Evolutionary conservation across 2,113 vertebrate genomes (phyloP).

Genomic region (Apteryx mantelli): DNA sequence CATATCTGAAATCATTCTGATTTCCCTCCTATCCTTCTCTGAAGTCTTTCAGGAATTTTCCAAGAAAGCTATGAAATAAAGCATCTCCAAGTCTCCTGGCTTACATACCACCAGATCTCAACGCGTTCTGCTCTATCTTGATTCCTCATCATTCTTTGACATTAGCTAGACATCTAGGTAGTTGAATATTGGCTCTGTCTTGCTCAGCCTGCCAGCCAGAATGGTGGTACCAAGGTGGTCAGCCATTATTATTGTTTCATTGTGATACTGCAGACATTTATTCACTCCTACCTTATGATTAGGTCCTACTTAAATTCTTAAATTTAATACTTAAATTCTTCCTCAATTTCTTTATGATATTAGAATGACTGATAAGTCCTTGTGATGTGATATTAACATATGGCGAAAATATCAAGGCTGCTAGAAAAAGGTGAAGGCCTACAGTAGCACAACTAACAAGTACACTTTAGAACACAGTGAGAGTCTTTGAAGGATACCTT

Average conservation of each 20-base stretch:
- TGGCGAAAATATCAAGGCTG: neutral
- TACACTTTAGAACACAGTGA: neutral
- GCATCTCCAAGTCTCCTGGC: neutral
- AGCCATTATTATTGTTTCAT: neutral
- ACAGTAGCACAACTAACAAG: neutral
- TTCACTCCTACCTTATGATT: no score
- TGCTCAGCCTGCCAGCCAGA: neutral
- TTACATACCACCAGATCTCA: neutral
- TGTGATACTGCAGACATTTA: neutral
- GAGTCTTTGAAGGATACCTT: neutral
- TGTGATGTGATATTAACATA: neutral
- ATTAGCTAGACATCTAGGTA: neutral
- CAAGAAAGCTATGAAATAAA: neutral
- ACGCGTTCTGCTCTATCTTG: no score
- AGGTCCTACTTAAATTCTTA: neutral
- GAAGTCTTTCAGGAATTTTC: neutral
- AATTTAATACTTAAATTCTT: neutral
- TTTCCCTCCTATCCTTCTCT: neutral
- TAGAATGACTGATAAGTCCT: neutral
- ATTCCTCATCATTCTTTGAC: neutral
- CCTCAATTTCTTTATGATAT: conserved; percentile 10
- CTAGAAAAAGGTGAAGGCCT: neutral
- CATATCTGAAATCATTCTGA: neutral
- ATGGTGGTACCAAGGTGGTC: neutral
- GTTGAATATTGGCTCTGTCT: neutral